Evolutionary conservation across 2,797 vertebrate genomes (phyloP).

Genomic region (Bucorvus abyssinicus): DNA sequence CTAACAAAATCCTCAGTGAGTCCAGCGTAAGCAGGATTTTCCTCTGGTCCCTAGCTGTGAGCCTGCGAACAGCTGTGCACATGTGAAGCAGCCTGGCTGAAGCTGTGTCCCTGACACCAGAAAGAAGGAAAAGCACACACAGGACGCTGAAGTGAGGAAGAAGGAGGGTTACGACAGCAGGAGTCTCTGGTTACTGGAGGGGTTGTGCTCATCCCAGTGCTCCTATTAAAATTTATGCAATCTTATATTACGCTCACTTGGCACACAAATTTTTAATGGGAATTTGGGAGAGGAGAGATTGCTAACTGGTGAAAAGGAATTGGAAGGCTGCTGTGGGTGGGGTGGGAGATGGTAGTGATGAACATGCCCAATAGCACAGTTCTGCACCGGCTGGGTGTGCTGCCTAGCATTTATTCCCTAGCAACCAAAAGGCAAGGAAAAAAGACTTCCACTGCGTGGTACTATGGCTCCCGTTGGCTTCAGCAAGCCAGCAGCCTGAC

Average conservation of each 20-base stretch:
- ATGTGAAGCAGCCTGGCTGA: background rate
- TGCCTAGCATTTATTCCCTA: constrained; percentile 5
- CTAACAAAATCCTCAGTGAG: background rate
- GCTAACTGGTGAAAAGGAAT: constrained; percentile 3
- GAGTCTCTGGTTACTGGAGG: background rate
- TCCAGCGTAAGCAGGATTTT: background rate
- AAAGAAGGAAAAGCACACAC: background rate
- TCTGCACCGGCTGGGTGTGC: constrained; percentile 2
- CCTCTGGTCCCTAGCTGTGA: background rate
- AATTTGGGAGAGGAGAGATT: constrained; percentile 27
- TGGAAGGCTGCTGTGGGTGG: background rate
- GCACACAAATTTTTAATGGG: background rate
- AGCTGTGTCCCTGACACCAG: background rate
- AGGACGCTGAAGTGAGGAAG: background rate
- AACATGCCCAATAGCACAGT: background rate
- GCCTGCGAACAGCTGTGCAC: background rate
- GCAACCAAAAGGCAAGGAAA: constrained; percentile 27
- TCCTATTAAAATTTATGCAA: background rate
- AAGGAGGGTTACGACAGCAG: constrained; percentile 1
- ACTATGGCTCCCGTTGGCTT: background rate
- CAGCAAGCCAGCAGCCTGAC: background rate
- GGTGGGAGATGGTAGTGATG: background rate
- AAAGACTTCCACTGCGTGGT: constrained; percentile 3
- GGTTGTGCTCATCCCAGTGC: background rate
- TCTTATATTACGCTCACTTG: constrained; percentile 9